phyloP scores from a whole-genome alignment of 2,113 vertebrate genomes.

The Phylloscopus trochilus region DNA sequence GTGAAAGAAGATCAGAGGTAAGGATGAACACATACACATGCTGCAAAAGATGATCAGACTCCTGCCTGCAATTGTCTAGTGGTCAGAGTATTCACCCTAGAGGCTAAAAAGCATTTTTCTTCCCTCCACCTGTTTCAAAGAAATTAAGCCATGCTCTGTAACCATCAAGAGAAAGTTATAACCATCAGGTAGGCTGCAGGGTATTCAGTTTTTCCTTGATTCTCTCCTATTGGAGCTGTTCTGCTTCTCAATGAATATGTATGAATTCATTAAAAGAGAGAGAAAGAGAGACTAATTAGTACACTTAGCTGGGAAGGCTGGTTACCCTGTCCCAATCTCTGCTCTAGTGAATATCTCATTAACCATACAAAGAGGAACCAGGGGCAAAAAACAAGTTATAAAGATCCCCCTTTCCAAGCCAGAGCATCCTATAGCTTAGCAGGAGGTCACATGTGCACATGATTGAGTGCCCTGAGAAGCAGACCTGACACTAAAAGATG shows the following conservation, averaged over 20 bases:
- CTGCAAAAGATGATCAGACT: background rate
- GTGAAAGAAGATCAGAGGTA: background rate
- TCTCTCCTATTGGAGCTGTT: background rate
- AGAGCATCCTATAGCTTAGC: background rate
- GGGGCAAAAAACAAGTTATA: background rate
- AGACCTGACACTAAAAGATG: background rate
- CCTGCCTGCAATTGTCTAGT: background rate
- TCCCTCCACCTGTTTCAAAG: background rate
- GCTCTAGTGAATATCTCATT: slow-evolving; percentile 12
- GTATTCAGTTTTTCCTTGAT: background rate
- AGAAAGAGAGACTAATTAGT: slow-evolving; percentile 18
- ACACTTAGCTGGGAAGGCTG: background rate
- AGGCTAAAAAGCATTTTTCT: background rate
- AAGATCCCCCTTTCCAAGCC: background rate
- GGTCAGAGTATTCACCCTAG: background rate
- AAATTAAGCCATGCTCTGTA: background rate
- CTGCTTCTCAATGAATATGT: slow-evolving; percentile 16
- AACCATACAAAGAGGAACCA: background rate
- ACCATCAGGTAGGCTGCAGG: background rate
- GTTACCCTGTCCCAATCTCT: background rate
- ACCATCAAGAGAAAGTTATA: slow-evolving; percentile 3
- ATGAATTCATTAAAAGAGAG: slow-evolving; percentile 9
- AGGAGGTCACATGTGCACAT: background rate
- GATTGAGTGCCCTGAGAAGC: background rate
- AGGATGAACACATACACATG: background rate